Percentiles rank a stretch among this genome's conserved stretches.
Conservation (phyloP, 2,797 vertebrate species). For the Schizopygopsis malacanthus region DNA sequence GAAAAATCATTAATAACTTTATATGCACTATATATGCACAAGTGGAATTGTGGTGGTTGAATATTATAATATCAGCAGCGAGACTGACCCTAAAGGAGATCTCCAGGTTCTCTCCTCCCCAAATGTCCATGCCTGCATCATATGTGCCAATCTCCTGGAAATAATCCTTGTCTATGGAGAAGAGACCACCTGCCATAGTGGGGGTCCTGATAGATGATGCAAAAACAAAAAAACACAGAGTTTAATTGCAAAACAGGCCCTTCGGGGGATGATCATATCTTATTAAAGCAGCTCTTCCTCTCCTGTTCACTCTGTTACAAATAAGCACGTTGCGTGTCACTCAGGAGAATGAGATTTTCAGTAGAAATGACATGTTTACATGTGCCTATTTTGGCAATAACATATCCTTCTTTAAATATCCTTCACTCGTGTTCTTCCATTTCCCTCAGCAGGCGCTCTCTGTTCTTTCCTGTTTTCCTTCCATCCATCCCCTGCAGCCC, state of each 20-base stretch:
- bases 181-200: slow-evolving; percentile 98
- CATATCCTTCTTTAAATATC: slow-evolving; percentile 47
- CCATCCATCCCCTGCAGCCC: slow-evolving; percentile 40
- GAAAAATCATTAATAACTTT: background rate
- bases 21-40: background rate
- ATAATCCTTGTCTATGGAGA: slow-evolving; percentile 99
- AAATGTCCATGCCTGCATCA: slow-evolving; percentile 99
- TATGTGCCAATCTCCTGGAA: slow-evolving; percentile 99
- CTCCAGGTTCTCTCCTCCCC: slow-evolving; percentile 99
- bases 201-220: slow-evolving; percentile 84
- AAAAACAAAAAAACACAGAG: slow-evolving; percentile 35
- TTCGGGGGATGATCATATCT: slow-evolving; percentile 50
- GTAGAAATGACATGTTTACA: slow-evolving; percentile 41
- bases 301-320: slow-evolving; percentile 20
- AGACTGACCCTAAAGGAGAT: slow-evolving; percentile 96
- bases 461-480: slow-evolving; percentile 61
- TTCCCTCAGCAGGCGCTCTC: slow-evolving; percentile 36
- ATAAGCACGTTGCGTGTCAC: slow-evolving; percentile 37
- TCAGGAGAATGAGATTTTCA: slow-evolving; percentile 38
- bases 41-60: background rate
- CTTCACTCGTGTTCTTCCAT: slow-evolving; percentile 39
- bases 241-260: slow-evolving; percentile 6
- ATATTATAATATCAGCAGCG: background rate
- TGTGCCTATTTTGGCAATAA: slow-evolving; percentile 37
- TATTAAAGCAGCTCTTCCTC: slow-evolving; percentile 54